Evolutionary conservation across 1,140 invertebrate genomes (phyloP).

Genomic region (Bradysia coprophila): DNA sequence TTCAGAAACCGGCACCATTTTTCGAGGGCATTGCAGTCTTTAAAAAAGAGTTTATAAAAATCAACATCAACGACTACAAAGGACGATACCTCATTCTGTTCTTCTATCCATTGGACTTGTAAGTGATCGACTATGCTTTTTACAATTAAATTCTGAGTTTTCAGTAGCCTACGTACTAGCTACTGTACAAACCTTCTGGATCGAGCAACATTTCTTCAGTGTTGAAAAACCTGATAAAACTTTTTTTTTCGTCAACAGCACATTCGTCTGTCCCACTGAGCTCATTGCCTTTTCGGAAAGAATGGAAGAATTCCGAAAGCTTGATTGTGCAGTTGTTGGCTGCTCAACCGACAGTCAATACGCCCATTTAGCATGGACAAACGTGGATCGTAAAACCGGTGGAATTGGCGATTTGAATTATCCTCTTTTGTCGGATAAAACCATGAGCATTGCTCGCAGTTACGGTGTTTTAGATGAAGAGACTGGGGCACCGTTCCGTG

Average conservation of each 20-base stretch:
- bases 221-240: neutral
- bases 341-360: slow-evolving; percentile 84
- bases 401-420: slow-evolving; percentile 79
- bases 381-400: slow-evolving; percentile 70
- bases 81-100: slow-evolving; percentile 95
- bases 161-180: neutral
- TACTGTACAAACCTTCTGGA: neutral
- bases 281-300: slow-evolving; percentile 87
- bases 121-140: slow-evolving; percentile 26
- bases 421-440: slow-evolving; percentile 77
- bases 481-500: slow-evolving; percentile 53
- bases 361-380: slow-evolving; percentile 87
- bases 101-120: slow-evolving; percentile 97
- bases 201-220: neutral
- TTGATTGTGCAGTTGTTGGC: slow-evolving; percentile 69
- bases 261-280: slow-evolving; percentile 92
- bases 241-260: slow-evolving; percentile 29
- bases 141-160: neutral
- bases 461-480: slow-evolving; percentile 88
- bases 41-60: slow-evolving; percentile 59
- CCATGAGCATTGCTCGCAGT: slow-evolving; percentile 77
- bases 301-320: slow-evolving; percentile 62
- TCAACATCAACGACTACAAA: slow-evolving; percentile 70
- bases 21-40: neutral
- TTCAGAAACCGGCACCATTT: neutral